Percentiles rank a stretch among this genome's conserved stretches.
phyloP scores from a whole-genome alignment of 2,113 vertebrate genomes.

The Hylia prasina region DNA sequence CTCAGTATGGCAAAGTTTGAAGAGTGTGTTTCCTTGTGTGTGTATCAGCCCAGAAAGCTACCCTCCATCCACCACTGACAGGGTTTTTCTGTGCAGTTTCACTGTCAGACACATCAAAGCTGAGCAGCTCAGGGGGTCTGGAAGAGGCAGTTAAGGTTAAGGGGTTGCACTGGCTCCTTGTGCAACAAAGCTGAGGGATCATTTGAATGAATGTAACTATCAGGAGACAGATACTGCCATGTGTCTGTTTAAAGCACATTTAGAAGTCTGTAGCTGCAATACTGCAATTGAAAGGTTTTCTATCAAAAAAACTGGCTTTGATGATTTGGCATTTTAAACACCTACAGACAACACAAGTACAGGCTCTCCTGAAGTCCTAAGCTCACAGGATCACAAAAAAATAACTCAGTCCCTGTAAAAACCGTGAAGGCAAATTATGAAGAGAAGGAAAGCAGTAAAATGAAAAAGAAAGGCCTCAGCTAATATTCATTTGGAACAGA shows the following conservation, averaged over 20 bases:
- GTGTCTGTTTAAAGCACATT: neutral
- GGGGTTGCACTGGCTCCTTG: neutral
- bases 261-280: neutral
- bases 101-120: neutral
- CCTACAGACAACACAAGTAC: neutral
- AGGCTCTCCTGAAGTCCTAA: neutral
- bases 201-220: neutral
- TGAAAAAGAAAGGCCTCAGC: neutral
- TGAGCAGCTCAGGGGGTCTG: neutral
- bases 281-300: neutral
- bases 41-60: neutral
- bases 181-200: neutral
- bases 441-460: neutral
- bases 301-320: neutral
- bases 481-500: neutral
- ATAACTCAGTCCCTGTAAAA: neutral
- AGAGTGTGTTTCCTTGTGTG: neutral
- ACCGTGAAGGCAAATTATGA: neutral
- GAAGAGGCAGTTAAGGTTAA: neutral
- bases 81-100: neutral
- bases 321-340: neutral
- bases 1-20: neutral
- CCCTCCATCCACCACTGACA: neutral
- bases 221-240: neutral
- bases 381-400: neutral